Conservation (phyloP, 2,888 invertebrate species). For the Cantharis lateralis region DNA sequence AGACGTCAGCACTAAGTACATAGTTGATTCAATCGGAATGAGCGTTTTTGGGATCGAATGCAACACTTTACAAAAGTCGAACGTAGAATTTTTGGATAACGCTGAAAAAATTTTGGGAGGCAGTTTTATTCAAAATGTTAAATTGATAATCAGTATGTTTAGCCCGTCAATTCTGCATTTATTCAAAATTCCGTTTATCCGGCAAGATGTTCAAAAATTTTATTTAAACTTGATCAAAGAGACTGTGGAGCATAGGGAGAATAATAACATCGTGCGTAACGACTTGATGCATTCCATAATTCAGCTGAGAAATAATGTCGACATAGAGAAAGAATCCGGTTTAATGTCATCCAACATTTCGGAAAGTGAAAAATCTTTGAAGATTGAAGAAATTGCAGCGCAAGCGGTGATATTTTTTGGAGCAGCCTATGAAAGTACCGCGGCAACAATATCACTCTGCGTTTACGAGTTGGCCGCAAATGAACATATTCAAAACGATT, state of each 20-base stretch:
- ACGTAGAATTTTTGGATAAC: conserved; percentile 45
- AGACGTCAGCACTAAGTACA: conserved; percentile 43
- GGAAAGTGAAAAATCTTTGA: conserved; percentile 5
- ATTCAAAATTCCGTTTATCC: not conserved
- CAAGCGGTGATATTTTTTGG: conserved; percentile 43
- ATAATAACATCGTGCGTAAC: not conserved
- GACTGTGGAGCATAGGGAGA: not conserved
- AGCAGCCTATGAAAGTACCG: conserved; percentile 52
- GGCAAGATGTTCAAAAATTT: not conserved
- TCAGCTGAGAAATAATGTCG: not conserved
- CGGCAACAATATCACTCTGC: conserved; percentile 53
- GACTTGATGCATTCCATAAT: conserved; percentile 10
- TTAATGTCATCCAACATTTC: not conserved
- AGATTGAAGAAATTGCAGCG: conserved; percentile 31
- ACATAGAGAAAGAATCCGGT: not conserved
- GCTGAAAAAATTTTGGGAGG: conserved; percentile 39
- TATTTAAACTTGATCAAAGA: not conserved
- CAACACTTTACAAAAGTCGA: conserved; percentile 54
- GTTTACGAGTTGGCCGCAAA: conserved; percentile 59
- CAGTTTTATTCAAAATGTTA: not conserved
- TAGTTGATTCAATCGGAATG: conserved; percentile 51
- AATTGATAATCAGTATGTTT: not conserved
- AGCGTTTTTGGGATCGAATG: conserved; percentile 51
- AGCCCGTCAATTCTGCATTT: not conserved
- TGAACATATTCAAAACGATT: conserved; percentile 53